These are phyloP conservation scores for Accipiter cooperii DNA, from an alignment of 2,113 vertebrate genomes.

Conservation along the genomic window DNA sequence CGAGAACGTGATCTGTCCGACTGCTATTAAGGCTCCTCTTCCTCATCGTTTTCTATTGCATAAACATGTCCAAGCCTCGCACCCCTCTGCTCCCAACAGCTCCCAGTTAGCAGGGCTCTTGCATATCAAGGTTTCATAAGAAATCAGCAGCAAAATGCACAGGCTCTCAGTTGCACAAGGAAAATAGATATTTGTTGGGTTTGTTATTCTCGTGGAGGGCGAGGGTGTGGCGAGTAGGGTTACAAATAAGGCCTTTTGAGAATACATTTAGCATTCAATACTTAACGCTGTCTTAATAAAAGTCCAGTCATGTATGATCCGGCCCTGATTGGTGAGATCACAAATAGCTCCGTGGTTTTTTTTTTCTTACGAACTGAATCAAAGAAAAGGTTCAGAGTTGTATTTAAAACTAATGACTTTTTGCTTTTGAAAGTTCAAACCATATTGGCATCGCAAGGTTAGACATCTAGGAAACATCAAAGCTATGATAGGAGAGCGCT, in stretches of 20 bases:
- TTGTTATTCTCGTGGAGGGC: neutral
- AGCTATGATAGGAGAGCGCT: conserved; percentile 63
- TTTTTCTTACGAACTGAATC: neutral
- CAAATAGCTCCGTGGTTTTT: conserved; percentile 28
- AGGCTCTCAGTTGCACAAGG: conserved; percentile 68
- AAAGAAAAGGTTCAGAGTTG: conserved; percentile 12
- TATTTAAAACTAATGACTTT: neutral
- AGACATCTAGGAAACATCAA: conserved; percentile 71
- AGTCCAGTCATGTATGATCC: conserved; percentile 46
- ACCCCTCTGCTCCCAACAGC: conserved; percentile 50
- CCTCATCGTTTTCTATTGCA: conserved; percentile 17
- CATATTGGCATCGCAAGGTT: conserved; percentile 69
- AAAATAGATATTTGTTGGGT: conserved; percentile 53
- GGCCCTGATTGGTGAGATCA: conserved; percentile 56
- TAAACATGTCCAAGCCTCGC: neutral
- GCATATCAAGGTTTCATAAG: conserved; percentile 62
- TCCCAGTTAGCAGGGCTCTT: conserved; percentile 66
- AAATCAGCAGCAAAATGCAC: conserved; percentile 67
- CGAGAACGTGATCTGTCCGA: neutral
- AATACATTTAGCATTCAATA: conserved; percentile 59
- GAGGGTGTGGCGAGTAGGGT: conserved; percentile 28
- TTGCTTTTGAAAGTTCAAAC: conserved; percentile 48
- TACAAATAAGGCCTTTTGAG: conserved; percentile 65
- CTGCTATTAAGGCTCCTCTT: conserved; percentile 49
- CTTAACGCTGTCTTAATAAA: conserved; percentile 49